phyloP scores from a whole-genome alignment of 2,113 vertebrate genomes.

The Noctilio leporinus region DNA sequence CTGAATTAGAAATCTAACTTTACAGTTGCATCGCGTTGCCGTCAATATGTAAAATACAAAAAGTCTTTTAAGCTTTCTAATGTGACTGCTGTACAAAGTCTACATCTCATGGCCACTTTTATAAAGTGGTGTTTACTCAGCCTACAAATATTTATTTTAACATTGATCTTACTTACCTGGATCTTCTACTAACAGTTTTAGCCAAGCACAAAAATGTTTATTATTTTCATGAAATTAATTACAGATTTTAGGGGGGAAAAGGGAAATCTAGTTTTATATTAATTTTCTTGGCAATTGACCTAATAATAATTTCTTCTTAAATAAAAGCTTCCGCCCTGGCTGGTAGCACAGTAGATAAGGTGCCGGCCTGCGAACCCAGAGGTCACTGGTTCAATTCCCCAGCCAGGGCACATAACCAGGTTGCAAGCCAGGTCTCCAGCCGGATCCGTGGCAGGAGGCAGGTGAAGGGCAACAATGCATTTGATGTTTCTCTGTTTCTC shows the following conservation, averaged over 20 bases:
- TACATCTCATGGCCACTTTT: neutral
- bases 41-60: neutral
- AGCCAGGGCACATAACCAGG: too few relatives aligned
- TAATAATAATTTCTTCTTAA: neutral
- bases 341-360: too few relatives aligned
- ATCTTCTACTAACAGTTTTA: neutral
- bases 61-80: neutral
- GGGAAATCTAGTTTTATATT: neutral
- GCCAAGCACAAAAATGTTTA: neutral
- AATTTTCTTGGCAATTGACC: neutral
- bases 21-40: neutral
- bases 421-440: too few relatives aligned
- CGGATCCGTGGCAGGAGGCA: too few relatives aligned
- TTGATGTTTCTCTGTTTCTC: too few relatives aligned
- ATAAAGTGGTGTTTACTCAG: neutral
- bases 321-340: neutral
- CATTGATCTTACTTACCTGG: neutral
- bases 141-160: constrained; percentile 8
- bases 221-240: constrained; percentile 15
- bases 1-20: neutral
- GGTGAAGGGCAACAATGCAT: too few relatives aligned
- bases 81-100: neutral
- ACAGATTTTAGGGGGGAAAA: neutral
- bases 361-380: too few relatives aligned
- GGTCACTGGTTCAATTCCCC: too few relatives aligned